These are phyloP conservation scores for Emydura subglobosa DNA, from an alignment of 2,113 vertebrate species.

Conservation along the genomic window DNA sequence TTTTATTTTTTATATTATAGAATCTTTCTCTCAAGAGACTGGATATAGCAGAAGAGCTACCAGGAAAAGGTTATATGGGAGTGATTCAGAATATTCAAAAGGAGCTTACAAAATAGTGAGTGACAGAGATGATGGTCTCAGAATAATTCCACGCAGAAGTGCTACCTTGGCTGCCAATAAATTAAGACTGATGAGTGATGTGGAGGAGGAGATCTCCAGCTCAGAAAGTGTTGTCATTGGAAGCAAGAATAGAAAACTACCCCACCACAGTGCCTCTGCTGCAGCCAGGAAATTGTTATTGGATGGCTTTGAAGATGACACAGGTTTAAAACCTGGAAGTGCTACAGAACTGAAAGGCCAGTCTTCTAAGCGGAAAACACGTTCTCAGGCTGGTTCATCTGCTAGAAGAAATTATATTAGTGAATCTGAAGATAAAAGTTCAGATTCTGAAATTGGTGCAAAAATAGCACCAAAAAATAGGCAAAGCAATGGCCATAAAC, in stretches of 20 bases:
- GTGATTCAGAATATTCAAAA: slow-evolving; percentile 72
- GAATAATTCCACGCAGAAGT: slow-evolving; percentile 83
- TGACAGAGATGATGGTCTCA: slow-evolving; percentile 1
- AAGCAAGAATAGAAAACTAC: slow-evolving; percentile 67
- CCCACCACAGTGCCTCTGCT: slow-evolving; percentile 60
- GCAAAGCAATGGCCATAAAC: slow-evolving; percentile 21
- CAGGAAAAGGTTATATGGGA: slow-evolving; percentile 73
- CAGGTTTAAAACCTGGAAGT: slow-evolving; percentile 63
- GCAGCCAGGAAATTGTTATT: slow-evolving; percentile 67
- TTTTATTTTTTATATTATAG: slow-evolving; percentile 40
- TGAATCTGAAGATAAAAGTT: slow-evolving; percentile 72
- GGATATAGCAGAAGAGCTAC: slow-evolving; percentile 70
- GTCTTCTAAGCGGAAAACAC: neutral
- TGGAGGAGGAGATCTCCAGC: slow-evolving; percentile 78
- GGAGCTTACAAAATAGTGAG: neutral
- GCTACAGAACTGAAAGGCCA: slow-evolving; percentile 43
- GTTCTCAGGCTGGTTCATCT: neutral
- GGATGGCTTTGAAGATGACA: slow-evolving; percentile 34
- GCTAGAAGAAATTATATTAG: slow-evolving; percentile 48
- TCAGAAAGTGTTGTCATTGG: slow-evolving; percentile 58
- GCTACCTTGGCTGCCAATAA: slow-evolving; percentile 89
- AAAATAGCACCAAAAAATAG: slow-evolving; percentile 41
- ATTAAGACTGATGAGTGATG: slow-evolving; percentile 86
- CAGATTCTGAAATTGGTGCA: slow-evolving; percentile 69
- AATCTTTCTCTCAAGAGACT: slow-evolving; percentile 64